A percentile compares a stretch with the other conserved stretches of the same genome.
Conservation (phyloP, 2,113 vertebrate genomes). For the Halichoeres trimaculatus region DNA sequence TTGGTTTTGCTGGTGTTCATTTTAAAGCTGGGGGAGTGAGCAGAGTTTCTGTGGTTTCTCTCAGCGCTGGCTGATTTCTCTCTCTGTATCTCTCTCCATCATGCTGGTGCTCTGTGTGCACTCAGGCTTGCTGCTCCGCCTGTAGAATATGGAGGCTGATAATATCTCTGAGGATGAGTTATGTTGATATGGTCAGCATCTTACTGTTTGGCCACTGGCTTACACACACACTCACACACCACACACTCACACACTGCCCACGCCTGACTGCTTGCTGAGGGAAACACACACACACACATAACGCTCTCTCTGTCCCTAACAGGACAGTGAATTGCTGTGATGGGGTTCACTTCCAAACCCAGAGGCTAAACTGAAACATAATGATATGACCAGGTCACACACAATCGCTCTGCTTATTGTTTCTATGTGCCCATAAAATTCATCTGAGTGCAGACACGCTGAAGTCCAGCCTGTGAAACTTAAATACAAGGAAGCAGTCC, state of each 20-base stretch:
- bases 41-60: slow-evolving; percentile 19
- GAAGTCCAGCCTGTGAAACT: not conserved
- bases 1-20: slow-evolving; percentile 27
- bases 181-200: slow-evolving; percentile 50
- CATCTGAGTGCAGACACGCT: not conserved
- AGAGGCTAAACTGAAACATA: slow-evolving; percentile 13
- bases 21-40: slow-evolving; percentile 13
- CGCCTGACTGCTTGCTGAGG: not conserved
- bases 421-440: slow-evolving; percentile 10
- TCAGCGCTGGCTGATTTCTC: slow-evolving; percentile 12
- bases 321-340: slow-evolving; percentile 14
- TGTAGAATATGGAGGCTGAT: slow-evolving; percentile 49
- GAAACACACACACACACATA: slow-evolving; percentile 1
- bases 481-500: not conserved
- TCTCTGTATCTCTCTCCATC: slow-evolving; percentile 19
- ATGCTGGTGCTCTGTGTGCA: slow-evolving; percentile 17
- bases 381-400: slow-evolving; percentile 15
- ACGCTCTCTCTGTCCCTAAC: not conserved
- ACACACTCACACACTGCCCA: slow-evolving; percentile 2
- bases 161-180: slow-evolving; percentile 55
- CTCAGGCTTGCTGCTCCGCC: slow-evolving; percentile 24
- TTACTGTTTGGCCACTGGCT: slow-evolving; percentile 26
- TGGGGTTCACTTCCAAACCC: not conserved
- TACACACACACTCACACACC: slow-evolving; percentile 6
- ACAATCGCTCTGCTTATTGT: slow-evolving; percentile 3